A percentile compares a stretch with the other conserved stretches of the same genome.
Evolutionary conservation across 2,113 vertebrate genomes (phyloP).

Genomic region (Catharus bicknelli): DNA sequence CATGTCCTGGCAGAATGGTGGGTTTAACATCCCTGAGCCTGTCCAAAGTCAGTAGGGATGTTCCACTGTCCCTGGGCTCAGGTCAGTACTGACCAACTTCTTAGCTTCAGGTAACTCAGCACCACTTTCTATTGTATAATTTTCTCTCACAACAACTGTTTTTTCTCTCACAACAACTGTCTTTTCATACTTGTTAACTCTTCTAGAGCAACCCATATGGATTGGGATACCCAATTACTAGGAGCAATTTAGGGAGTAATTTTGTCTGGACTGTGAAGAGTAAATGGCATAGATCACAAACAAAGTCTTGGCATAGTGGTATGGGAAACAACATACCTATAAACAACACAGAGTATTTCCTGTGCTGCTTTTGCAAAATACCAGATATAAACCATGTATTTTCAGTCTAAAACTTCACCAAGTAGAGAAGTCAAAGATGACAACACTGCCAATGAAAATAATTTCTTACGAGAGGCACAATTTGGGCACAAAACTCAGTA

Average conservation of each 20-base stretch:
- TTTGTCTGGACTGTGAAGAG: not conserved
- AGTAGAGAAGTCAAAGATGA: not conserved
- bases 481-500: not conserved
- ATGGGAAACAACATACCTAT: not conserved
- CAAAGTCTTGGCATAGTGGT: not conserved
- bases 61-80: not conserved
- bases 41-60: not conserved
- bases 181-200: not conserved
- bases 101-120: not conserved
- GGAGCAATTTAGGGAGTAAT: not conserved
- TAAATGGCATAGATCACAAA: not conserved
- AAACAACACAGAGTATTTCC: not conserved
- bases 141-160: not conserved
- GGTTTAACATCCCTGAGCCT: not conserved
- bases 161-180: not conserved
- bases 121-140: not conserved
- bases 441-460: not conserved
- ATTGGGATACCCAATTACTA: not conserved
- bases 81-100: not conserved
- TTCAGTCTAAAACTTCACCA: not conserved
- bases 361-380: not conserved
- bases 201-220: not conserved
- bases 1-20: rapidly evolving
- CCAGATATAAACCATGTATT: not conserved
- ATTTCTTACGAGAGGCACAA: not conserved